These are phyloP conservation scores for Crocuta crocuta DNA, from an alignment of 2,113 vertebrate genomes.

Conservation along the genomic window DNA sequence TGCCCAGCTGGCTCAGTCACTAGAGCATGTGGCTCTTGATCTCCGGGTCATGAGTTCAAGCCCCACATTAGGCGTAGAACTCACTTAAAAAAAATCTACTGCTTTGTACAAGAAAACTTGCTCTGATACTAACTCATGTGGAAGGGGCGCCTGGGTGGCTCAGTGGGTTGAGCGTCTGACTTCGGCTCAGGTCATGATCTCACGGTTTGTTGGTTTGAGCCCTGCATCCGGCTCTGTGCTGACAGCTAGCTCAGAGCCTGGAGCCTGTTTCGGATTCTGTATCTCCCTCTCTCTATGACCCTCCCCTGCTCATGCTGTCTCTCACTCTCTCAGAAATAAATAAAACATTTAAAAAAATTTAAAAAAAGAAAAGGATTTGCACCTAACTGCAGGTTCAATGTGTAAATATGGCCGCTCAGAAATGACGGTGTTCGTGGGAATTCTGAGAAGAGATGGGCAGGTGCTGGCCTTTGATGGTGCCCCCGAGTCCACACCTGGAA, in stretches of 20 bases:
- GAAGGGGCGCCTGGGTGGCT: no score
- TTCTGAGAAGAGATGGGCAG: background rate
- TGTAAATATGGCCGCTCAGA: background rate
- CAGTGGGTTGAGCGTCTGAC: no score
- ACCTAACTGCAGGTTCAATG: background rate
- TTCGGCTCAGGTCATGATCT: no score
- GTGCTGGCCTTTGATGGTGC: background rate
- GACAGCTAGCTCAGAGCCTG: no score
- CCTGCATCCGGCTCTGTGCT: no score
- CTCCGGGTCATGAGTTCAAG: background rate
- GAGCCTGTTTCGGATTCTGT: no score
- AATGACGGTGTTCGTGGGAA: accelerated
- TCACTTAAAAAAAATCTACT: background rate
- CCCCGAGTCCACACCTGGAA: background rate
- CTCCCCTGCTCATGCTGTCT: no score
- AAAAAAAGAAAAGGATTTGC: background rate
- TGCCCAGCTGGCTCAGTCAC: background rate
- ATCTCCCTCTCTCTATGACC: no score
- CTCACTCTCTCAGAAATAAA: no score
- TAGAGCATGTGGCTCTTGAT: background rate
- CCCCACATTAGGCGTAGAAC: background rate
- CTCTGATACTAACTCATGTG: background rate
- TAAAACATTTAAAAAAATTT: no score
- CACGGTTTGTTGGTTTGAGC: no score
- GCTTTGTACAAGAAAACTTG: background rate